Percentiles rank a stretch among this genome's conserved stretches.
Conservation (phyloP, 2,888 invertebrate species). For the Trissolcus brochymenae region DNA sequence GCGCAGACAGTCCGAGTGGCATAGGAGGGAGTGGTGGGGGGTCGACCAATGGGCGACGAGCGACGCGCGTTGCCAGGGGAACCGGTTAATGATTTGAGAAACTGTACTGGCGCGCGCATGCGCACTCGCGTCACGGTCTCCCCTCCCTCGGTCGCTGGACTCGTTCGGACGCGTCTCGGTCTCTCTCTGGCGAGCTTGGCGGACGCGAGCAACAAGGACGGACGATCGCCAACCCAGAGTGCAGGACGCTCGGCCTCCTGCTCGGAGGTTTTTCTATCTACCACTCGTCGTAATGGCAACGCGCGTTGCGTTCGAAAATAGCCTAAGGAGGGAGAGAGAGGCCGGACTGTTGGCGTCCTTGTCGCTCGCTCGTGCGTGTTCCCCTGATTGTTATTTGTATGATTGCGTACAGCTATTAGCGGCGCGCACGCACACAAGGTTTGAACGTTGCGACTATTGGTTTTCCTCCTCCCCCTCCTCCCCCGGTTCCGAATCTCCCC, state of each 20-base stretch:
- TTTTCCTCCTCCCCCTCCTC: slow-evolving; percentile 68
- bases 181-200: neutral
- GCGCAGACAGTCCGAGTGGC: slow-evolving; percentile 27
- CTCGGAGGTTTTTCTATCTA: slow-evolving; percentile 34
- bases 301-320: slow-evolving; percentile 41
- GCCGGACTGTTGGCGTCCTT: neutral
- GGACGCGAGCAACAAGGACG: slow-evolving; percentile 9
- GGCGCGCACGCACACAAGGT: slow-evolving; percentile 47
- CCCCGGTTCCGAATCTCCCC: slow-evolving; percentile 49
- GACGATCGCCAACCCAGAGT: slow-evolving; percentile 24
- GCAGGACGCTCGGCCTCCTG: slow-evolving; percentile 48
- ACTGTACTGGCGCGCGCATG: slow-evolving; percentile 67
- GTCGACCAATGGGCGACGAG: slow-evolving; percentile 72
- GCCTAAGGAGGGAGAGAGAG: slow-evolving; percentile 28
- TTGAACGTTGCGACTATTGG: slow-evolving; percentile 72
- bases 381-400: slow-evolving; percentile 5
- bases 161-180: slow-evolving; percentile 14
- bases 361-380: slow-evolving; percentile 39
- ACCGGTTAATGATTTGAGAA: slow-evolving; percentile 77
- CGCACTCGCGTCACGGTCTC: slow-evolving; percentile 47
- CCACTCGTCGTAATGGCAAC: slow-evolving; percentile 49
- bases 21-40: slow-evolving; percentile 62
- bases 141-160: slow-evolving; percentile 11
- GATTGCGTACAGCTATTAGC: slow-evolving; percentile 20
- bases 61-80: slow-evolving; percentile 74